Percentiles rank a stretch among this genome's conserved stretches.
phyloP scores from a whole-genome alignment of 2,113 vertebrate genomes.

The Chinchilla lanigera region DNA sequence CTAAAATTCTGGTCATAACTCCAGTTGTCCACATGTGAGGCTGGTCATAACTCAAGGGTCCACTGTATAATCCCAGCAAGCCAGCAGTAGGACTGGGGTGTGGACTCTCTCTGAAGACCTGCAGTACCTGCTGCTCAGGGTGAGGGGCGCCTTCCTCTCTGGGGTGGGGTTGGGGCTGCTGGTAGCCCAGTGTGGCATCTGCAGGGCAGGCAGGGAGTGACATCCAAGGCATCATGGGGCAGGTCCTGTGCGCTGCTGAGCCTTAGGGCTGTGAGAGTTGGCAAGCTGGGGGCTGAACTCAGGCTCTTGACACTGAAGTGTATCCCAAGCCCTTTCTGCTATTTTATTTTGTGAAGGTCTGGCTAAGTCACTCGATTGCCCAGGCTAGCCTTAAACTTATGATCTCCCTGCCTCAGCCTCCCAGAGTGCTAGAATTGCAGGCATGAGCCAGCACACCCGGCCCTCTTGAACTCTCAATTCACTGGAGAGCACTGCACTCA shows the following conservation, averaged over 20 bases:
- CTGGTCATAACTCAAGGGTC: too few species aligned
- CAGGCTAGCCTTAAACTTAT: too few species aligned
- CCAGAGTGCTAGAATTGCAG: not conserved
- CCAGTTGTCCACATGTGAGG: too few species aligned
- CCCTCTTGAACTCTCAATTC: not conserved
- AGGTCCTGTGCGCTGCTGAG: not conserved
- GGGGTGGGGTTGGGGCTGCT: not conserved
- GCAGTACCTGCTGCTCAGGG: conserved; percentile 90
- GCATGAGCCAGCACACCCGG: not conserved
- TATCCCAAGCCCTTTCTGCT: not conserved
- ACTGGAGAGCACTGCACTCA: not conserved
- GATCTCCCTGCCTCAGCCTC: not conserved
- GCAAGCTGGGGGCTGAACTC: not conserved
- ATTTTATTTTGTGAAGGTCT: not conserved
- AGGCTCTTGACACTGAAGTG: not conserved
- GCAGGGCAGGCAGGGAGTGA: not conserved
- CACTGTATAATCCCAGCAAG: too few species aligned
- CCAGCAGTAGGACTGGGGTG: too few species aligned
- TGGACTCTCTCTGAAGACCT: conserved; percentile 88
- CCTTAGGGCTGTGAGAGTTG: not conserved
- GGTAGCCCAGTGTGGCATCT: not conserved
- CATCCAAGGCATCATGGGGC: not conserved
- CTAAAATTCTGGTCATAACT: too few species aligned
- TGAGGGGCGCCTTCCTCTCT: conserved; percentile 71
- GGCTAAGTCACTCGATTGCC: not conserved